These are phyloP conservation scores for Drosophila anomelani DNA, from an alignment of 2,888 invertebrate species.

Conservation along the genomic window DNA sequence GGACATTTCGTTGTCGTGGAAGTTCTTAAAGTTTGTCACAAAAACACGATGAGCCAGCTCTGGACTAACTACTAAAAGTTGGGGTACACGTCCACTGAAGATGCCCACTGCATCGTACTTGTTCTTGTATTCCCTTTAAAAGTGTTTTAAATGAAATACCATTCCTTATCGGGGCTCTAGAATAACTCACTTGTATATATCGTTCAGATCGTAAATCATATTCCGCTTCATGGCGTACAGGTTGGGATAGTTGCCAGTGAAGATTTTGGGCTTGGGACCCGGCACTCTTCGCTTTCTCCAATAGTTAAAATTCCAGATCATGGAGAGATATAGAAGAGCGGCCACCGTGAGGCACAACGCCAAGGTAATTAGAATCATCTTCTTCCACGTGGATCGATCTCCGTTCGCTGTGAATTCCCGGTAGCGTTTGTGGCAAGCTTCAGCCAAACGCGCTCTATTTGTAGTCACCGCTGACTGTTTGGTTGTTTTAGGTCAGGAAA, in stretches of 20 bases:
- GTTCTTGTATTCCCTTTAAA: conserved; percentile 51
- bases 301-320: conserved; percentile 81
- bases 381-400: neutral
- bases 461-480: neutral
- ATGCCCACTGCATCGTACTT: conserved; percentile 83
- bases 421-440: neutral
- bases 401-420: conserved; percentile 4
- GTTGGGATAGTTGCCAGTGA: conserved; percentile 82
- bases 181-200: conserved; percentile 82
- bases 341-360: conserved; percentile 28
- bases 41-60: conserved; percentile 81
- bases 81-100: conserved; percentile 79
- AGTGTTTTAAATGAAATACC: neutral
- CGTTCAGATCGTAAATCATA: conserved; percentile 79
- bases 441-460: neutral
- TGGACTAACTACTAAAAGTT: conserved; percentile 82
- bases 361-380: conserved; percentile 55
- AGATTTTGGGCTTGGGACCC: conserved; percentile 79
- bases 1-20: conserved; percentile 79
- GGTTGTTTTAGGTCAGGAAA: neutral
- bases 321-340: conserved; percentile 63
- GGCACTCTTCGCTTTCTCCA: conserved; percentile 83
- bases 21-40: conserved; percentile 84
- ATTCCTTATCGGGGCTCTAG: neutral
- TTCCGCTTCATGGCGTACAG: conserved; percentile 72